Base-by-base conservation (phyloP, 1,140 invertebrate species). In the Meloidogyne chitwoodi region DNA sequence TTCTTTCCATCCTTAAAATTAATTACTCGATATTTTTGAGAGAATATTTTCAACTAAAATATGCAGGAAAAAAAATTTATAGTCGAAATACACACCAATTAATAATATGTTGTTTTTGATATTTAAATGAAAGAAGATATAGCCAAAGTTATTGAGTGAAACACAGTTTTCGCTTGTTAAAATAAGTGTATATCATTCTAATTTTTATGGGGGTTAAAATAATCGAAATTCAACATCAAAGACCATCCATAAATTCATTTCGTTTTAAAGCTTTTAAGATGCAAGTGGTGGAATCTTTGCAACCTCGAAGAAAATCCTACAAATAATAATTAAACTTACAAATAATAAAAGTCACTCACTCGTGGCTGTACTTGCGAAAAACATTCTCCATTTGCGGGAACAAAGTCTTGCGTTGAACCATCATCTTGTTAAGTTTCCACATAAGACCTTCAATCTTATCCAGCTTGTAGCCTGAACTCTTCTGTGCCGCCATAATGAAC, bases 331-430 rank as follows among this genome's bases (percentile, higher is more conserved):
- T 2, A 19, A 8, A 29, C 24, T 38, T 56, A 8, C 4, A 31
- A 2, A 44, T 70, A 65, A 81, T 10, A 29, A 61, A 44, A 44
- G 6, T 22, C 29, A 83, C 79, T 66, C 34, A 81, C 80, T 92
- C 92, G 88, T 98, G 95, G 38, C 93, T 94, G 87, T 98, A 98
- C 89, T 98, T 98, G 85, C 92, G 93, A 67, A 91, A 89, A 77
- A 98, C 92, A 62, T 94, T 95, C 86, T 92, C 91, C 65, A 94
- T 89, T 74, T 92, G 90, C 65, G 91, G 90, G 83, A 92, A 92
- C 16, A 91, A 91, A 80, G 92, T 92, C 78, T 91, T 91, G 83
- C 92, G 91, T 2, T 75, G 72, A 38, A 44, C 41, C 10, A 83
- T 89, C 71, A 92, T 91, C 48, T 91, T 90, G 88, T 96, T 95